Percentiles rank a stretch among this genome's conserved stretches.
These are phyloP conservation scores for Argyra leucocephala DNA, from an alignment of 2,888 invertebrate species.

Conservation along the genomic window DNA sequence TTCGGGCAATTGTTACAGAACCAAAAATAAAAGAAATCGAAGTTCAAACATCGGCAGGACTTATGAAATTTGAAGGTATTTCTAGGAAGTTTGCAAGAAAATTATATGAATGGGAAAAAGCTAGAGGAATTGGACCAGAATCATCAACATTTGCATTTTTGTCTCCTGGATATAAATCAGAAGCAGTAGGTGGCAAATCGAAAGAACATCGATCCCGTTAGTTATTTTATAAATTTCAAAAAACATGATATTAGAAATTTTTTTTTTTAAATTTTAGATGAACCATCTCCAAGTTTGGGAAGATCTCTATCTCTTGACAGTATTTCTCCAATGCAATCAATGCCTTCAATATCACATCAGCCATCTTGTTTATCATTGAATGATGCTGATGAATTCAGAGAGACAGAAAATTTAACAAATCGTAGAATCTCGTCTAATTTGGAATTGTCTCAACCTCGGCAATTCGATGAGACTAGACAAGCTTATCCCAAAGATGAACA, in stretches of 20 bases:
- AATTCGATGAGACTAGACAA: slow-evolving; percentile 17
- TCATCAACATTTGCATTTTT: slow-evolving; percentile 73
- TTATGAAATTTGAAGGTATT: slow-evolving; percentile 76
- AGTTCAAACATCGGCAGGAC: slow-evolving; percentile 72
- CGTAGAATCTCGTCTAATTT: slow-evolving; percentile 27
- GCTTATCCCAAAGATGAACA: not conserved
- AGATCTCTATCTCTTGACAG: slow-evolving; percentile 72
- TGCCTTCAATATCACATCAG: slow-evolving; percentile 50
- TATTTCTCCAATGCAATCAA: slow-evolving; percentile 48
- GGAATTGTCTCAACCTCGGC: slow-evolving; percentile 27
- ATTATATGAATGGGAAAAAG: slow-evolving; percentile 85
- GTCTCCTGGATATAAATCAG: slow-evolving; percentile 49
- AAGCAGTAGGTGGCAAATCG: slow-evolving; percentile 38
- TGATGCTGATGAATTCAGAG: slow-evolving; percentile 58
- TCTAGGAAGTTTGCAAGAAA: slow-evolving; percentile 82
- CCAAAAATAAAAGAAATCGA: slow-evolving; percentile 59
- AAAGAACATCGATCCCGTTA: slow-evolving; percentile 29
- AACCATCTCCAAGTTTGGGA: slow-evolving; percentile 46
- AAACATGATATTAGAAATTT: not conserved
- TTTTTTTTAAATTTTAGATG: slow-evolving; percentile 26
- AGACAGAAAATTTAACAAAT: slow-evolving; percentile 39
- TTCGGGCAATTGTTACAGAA: slow-evolving; percentile 48
- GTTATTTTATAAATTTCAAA: not conserved
- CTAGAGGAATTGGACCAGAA: slow-evolving; percentile 76
- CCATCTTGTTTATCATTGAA: slow-evolving; percentile 67